Conservation (phyloP, 2,888 invertebrate species). For the Drosophila colorata region DNA sequence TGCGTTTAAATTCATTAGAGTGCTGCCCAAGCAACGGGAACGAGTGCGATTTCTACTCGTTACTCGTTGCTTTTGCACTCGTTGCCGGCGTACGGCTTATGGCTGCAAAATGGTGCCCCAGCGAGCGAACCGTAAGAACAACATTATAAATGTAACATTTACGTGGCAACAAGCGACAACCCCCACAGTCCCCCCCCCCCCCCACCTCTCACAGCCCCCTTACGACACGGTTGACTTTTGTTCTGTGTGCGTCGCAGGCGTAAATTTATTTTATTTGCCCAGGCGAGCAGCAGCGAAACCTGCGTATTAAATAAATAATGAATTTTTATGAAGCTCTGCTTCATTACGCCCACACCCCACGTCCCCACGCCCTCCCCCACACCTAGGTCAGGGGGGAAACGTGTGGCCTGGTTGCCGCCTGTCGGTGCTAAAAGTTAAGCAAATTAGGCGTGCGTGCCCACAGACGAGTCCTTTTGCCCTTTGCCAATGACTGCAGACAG, state of each 20-base stretch:
- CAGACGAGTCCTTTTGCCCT: conserved; percentile 50
- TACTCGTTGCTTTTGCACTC: conserved; percentile 14
- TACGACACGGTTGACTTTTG: conserved; percentile 51
- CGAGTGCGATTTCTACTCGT: conserved; percentile 1
- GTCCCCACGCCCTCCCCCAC: background rate
- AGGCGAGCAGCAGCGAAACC: conserved; percentile 39
- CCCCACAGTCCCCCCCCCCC: background rate
- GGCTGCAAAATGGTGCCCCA: conserved; percentile 61
- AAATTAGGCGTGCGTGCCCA: conserved; percentile 76
- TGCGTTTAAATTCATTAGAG: conserved; percentile 71
- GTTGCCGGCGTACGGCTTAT: conserved; percentile 11
- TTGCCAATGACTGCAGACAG: conserved; percentile 12
- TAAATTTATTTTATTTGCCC: conserved; percentile 77
- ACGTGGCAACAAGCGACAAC: conserved; percentile 51
- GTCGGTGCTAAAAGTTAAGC: conserved; percentile 77
- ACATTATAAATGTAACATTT: conserved; percentile 78
- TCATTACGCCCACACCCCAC: conserved; percentile 57
- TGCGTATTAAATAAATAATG: conserved; percentile 80
- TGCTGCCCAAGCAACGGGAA: background rate
- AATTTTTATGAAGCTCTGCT: conserved; percentile 79
- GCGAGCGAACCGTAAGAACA: conserved; percentile 73
- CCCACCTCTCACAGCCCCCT: background rate
- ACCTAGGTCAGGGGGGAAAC: background rate
- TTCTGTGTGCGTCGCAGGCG: conserved; percentile 65
- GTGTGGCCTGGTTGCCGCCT: conserved; percentile 26